Evolutionary conservation across 2,888 invertebrate genomes (phyloP), one percentile per base, ranked within the genome.

Genomic region (Epinotia brunnichana): DNA sequence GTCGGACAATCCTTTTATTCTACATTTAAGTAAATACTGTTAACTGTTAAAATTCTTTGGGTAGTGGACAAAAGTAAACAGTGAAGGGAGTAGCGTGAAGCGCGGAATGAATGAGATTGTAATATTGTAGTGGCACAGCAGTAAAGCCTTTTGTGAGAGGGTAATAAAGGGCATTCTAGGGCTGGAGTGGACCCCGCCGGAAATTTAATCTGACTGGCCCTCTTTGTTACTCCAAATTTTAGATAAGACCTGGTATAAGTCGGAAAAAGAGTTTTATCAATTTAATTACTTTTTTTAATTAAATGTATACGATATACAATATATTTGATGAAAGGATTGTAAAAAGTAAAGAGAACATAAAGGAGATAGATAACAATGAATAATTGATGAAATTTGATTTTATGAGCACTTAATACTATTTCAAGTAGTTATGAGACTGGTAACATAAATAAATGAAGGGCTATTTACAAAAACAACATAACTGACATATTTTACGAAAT

Each of bases 161-260:
- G 89, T 89, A 90, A 90, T 92, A 91, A 91, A 91, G 89, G 87
- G 85, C 86, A 86, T 90, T 86, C 87, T 89, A 87, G 89, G 85
- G 82, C 85, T 87, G 83, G 83, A 91, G 91, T 91, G 91, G 90
- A 89, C 90, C 87, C 81, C 84, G 82, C 83, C 90, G 90, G 92
- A 92, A 92, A 92, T 92, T 92, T 92, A 90, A 92, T 92, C 91
- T 89, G 84, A 84, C 83, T 80, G 83, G 88, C 84, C 84, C 86
- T 88, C 88, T 91, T 90, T 89, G 90, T 90, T 88, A 84, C 80
- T 78, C 81, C 82, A 85, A 87, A 90, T 89, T 90, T 85, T 85
- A 89, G 85, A 91, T 89, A 91, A 91, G 90, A 87, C 89, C 86
- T 84, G 82, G 84, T 79, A 74, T 82, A 84, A 88, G 86, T 83